Conservation (phyloP, 1,140 invertebrate species). For the Adelges cooleyi region DNA sequence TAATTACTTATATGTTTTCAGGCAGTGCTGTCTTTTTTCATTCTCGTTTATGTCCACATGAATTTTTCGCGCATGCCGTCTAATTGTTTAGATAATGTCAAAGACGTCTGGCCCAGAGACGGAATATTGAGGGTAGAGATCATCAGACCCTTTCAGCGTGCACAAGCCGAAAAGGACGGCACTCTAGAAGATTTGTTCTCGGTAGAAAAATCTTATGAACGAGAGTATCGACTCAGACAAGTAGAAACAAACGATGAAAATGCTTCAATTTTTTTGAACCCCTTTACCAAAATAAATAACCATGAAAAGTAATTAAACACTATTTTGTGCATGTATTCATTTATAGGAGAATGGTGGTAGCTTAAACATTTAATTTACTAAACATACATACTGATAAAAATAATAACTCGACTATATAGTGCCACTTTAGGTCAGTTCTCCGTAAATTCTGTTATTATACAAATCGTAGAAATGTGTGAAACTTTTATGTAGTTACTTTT, state of each 20-base stretch:
- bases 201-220: slow-evolving; percentile 69
- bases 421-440: too few relatives aligned
- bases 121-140: slow-evolving; percentile 94
- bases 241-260: slow-evolving; percentile 13
- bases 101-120: slow-evolving; percentile 84
- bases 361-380: too few relatives aligned
- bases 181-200: slow-evolving; percentile 56
- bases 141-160: slow-evolving; percentile 42
- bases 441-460: too few relatives aligned
- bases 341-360: too few relatives aligned
- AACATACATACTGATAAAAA: too few relatives aligned
- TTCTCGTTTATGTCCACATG: slow-evolving; percentile 89
- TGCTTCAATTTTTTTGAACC: neutral
- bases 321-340: too few relatives aligned
- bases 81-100: slow-evolving; percentile 82
- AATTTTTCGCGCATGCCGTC: slow-evolving; percentile 85
- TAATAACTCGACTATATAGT: too few relatives aligned
- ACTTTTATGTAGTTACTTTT: too few relatives aligned
- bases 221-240: slow-evolving; percentile 48
- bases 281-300: slow-evolving; percentile 3
- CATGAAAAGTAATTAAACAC: slow-evolving; percentile 6
- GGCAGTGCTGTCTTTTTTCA: slow-evolving; percentile 79
- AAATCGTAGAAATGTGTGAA: too few relatives aligned
- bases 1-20: slow-evolving; percentile 39
- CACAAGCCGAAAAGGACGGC: slow-evolving; percentile 1